These are phyloP conservation scores for Buathra laborator DNA, from an alignment of 2,888 invertebrate genomes.

Conservation along the genomic window DNA sequence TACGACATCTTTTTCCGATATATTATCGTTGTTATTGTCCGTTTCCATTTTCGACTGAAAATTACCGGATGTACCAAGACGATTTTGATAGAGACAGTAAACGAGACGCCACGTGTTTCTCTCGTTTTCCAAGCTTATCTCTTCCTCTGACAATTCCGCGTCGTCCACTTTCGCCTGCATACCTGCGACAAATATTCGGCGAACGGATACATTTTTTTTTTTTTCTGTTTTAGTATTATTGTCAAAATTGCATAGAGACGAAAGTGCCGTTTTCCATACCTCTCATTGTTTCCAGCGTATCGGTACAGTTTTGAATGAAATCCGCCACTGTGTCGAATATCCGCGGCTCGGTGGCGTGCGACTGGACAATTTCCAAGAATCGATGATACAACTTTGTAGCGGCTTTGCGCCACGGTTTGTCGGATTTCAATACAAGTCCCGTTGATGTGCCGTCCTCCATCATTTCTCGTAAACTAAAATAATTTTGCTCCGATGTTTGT, in stretches of 20 bases:
- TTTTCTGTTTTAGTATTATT: neutral
- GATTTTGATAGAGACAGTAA: conserved; percentile 93
- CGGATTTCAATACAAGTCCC: conserved; percentile 80
- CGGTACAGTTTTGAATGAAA: conserved; percentile 89
- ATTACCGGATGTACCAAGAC: conserved; percentile 86
- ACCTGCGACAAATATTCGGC: conserved; percentile 69
- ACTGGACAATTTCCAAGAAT: conserved; percentile 81
- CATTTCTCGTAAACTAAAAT: conserved; percentile 79
- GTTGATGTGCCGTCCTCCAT: conserved; percentile 82
- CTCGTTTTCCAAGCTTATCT: conserved; percentile 89
- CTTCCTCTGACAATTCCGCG: conserved; percentile 78
- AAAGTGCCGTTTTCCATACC: conserved; percentile 70
- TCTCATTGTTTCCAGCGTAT: conserved; percentile 86
- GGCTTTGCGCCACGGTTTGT: conserved; percentile 80
- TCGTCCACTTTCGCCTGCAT: conserved; percentile 83
- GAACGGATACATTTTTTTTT: neutral
- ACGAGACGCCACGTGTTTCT: conserved; percentile 95
- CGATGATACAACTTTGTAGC: conserved; percentile 81
- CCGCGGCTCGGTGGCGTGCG: conserved; percentile 83
- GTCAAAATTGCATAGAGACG: neutral
- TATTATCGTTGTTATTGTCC: conserved; percentile 74
- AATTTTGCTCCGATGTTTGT: conserved; percentile 74
- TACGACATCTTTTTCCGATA: conserved; percentile 88
- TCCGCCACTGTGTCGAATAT: conserved; percentile 88
- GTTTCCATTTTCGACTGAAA: conserved; percentile 74